Evolutionary conservation across 2,888 invertebrate species (phyloP).

Genomic region (Cerastis leucographa): DNA sequence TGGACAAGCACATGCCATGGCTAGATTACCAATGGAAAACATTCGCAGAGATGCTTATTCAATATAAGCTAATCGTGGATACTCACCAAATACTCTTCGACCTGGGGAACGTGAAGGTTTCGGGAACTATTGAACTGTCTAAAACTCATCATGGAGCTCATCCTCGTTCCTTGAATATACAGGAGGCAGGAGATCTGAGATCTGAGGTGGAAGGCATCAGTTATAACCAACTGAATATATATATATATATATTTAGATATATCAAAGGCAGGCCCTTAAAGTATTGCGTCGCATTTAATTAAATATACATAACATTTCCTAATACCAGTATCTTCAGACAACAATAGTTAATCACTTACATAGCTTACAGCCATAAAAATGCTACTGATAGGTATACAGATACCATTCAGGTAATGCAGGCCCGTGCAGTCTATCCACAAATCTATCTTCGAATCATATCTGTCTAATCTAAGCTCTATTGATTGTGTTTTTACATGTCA

Average conservation of each 20-base stretch:
- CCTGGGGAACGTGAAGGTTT: not conserved
- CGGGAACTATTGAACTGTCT: not conserved
- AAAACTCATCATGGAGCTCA: not conserved
- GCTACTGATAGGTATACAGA: slow-evolving; percentile 9
- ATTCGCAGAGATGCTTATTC: not conserved
- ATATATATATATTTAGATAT: too few species aligned
- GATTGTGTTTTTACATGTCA: slow-evolving; percentile 1
- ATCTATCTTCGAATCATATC: not conserved
- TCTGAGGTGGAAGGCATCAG: not conserved
- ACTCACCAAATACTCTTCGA: not conserved
- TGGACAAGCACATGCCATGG: not conserved
- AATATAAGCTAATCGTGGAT: not conserved
- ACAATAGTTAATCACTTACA: not conserved
- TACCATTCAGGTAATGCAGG: not conserved
- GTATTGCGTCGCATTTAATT: slow-evolving; percentile 18
- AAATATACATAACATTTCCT: not conserved
- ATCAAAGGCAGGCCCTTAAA: not conserved
- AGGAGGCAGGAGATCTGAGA: not conserved
- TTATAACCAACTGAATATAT: not conserved
- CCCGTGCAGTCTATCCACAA: slow-evolving; percentile 2
- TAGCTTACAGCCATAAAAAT: not conserved
- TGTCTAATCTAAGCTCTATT: not conserved
- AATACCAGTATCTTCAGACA: slow-evolving; percentile 8
- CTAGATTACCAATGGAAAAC: not conserved
- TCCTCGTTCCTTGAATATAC: not conserved